A percentile compares a stretch with the other conserved stretches of the same genome.
phyloP scores from a whole-genome alignment of 2,797 vertebrate genomes.

The Gymnocypris eckloni region DNA sequence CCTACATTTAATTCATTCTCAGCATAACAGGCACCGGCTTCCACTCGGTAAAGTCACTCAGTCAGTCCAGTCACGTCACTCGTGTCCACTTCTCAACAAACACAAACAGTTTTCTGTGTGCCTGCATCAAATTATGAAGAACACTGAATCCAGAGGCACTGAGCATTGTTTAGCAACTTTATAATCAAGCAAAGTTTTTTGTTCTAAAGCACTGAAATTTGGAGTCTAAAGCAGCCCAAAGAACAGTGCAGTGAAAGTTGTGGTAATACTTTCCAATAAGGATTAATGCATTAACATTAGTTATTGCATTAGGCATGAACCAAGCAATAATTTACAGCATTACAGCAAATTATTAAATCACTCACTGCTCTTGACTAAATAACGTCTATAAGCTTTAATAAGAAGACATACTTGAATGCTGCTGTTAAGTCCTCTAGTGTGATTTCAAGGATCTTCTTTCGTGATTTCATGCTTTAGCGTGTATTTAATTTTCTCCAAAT shows the following conservation, averaged over 20 bases:
- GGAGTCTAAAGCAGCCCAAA: background rate
- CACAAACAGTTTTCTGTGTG: background rate
- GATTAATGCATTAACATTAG: background rate
- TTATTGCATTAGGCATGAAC: background rate
- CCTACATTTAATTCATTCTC: slow-evolving; percentile 3
- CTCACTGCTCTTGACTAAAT: too few relatives aligned
- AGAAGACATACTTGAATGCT: too few relatives aligned
- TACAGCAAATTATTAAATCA: too few relatives aligned
- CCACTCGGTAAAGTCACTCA: background rate
- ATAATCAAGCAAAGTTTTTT: background rate
- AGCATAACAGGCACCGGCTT: background rate
- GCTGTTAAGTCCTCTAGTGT: too few relatives aligned
- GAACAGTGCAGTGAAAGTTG: background rate
- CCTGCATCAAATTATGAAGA: background rate
- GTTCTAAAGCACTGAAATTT: background rate
- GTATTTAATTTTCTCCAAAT: background rate
- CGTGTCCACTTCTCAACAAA: background rate
- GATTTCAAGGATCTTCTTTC: too few relatives aligned
- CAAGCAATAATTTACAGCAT: background rate
- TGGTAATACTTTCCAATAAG: background rate
- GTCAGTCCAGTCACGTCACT: slow-evolving; percentile 15
- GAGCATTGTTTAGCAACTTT: background rate
- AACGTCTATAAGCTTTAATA: too few relatives aligned
- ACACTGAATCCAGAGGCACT: background rate
- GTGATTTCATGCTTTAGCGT: too few relatives aligned